Base-by-base conservation (phyloP, 2,113 vertebrate genomes). In the Seriola aureovittata region DNA sequence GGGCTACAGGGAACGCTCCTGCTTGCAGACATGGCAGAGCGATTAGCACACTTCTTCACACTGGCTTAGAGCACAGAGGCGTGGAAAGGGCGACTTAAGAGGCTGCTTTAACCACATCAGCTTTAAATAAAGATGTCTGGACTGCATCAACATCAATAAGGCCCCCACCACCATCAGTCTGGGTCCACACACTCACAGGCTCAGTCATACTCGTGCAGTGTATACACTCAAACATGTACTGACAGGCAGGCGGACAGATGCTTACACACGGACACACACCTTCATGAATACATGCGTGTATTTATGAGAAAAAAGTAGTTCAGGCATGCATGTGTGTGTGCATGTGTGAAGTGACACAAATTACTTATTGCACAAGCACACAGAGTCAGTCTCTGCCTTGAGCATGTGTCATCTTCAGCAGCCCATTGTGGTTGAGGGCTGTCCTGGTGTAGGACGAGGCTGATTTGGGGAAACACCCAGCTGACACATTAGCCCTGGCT, bases 121-220 rank as follows among this genome's bases (percentile, higher is more conserved):
- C 84, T 89, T 94, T 89, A 89, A 94, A 95, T 93, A 92, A 93
- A 93, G 93, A 92, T 75, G 86, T 91, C 93, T 94, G 92, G 89
- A 90, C 89, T 90, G 80, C 87, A 89, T 93, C 91, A 93, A 89
- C 91, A 92, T 88, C 86, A 86, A 68, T 80, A 72, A 78, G 81
- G 84, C 86, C 80, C 66, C 64, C 80, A 71, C 76, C 73, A 74
- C 78, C 75, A 62, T 77, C 42, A 48, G 75, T 64, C 60, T 66
- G 64, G 67, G 57, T 78, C 70, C 72, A 83, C 60, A 77, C 73
- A 72, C 59, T 81, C 79, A 73, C 38, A 64, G 75, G 42, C 71
- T 69, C 82, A 75, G 80, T 80, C 75, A 81, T 72, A 80, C 81
- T 72, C 32, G 23, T 80, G 57, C 40, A 68, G 64, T 79, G 32